A percentile compares a stretch with the other conserved stretches of the same genome.
Conservation (phyloP, 92 coral and sea anemone genomes). For the Porites evermanni region DNA sequence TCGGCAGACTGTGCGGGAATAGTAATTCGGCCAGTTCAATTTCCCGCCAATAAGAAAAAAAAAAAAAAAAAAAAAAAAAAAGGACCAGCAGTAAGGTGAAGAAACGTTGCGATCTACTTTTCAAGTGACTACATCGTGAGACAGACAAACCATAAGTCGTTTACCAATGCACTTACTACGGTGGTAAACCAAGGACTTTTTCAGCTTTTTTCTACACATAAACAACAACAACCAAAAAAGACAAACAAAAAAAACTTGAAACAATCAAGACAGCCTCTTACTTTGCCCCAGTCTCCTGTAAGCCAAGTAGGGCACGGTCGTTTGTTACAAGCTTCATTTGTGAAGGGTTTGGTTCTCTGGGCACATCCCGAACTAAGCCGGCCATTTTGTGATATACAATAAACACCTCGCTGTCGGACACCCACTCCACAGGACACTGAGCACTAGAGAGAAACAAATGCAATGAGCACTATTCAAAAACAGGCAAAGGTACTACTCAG, state of each 20-base stretch:
- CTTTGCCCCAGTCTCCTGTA: conserved; percentile 74
- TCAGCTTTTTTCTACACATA: too few relatives aligned
- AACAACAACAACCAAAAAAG: neutral
- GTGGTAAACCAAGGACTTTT: too few relatives aligned
- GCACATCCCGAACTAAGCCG: conserved; percentile 47
- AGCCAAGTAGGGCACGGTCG: conserved; percentile 78
- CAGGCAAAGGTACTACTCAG: too few relatives aligned
- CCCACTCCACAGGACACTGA: conserved; percentile 89
- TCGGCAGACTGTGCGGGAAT: too few relatives aligned
- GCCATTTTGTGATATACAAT: conserved; percentile 59
- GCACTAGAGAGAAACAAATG: conserved; percentile 58
- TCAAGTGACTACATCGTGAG: too few relatives aligned
- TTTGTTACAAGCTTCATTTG: conserved; percentile 58
- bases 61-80: too few relatives aligned
- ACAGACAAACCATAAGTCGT: too few relatives aligned
- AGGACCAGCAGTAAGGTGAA: too few relatives aligned
- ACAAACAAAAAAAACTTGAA: neutral
- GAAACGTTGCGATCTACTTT: too few relatives aligned
- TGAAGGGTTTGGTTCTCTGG: conserved; percentile 48
- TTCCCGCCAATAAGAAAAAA: too few relatives aligned
- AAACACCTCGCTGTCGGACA: conserved; percentile 59
- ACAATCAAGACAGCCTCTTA: conserved; percentile 8
- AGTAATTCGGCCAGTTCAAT: too few relatives aligned
- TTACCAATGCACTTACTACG: too few relatives aligned
- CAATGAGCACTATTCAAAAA: neutral